These are phyloP conservation scores for Epizoanthus stellaris DNA, from an alignment of 92 coral and sea anemone genomes.

Conservation along the genomic window DNA sequence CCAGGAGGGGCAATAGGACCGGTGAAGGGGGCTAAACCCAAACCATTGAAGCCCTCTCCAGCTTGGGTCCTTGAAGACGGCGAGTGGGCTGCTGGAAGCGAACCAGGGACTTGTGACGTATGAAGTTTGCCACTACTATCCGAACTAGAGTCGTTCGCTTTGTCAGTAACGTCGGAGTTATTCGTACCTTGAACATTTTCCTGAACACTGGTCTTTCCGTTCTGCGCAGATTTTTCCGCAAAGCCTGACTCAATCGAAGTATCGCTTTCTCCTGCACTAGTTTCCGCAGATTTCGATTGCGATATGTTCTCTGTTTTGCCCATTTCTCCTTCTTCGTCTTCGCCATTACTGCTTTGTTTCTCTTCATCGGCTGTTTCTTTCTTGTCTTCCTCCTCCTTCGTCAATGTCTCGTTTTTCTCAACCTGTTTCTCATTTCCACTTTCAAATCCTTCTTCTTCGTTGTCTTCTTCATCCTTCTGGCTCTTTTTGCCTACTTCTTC, in stretches of 20 bases:
- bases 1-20: not conserved
- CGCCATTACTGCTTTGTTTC: not conserved
- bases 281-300: not conserved
- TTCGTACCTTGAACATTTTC: not conserved
- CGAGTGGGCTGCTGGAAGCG: not conserved
- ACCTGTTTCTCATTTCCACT: not conserved
- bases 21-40: not conserved
- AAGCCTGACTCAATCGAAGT: not conserved
- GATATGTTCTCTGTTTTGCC: not conserved
- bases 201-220: not conserved
- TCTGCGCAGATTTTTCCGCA: not conserved
- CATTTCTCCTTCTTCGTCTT: not conserved
- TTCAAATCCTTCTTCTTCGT: constrained; percentile 16
- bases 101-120: not conserved
- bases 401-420: not conserved
- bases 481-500: constrained; percentile 43
- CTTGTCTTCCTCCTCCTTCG: not conserved
- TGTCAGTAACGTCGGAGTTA: not conserved
- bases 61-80: not conserved
- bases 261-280: not conserved
- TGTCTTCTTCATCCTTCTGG: constrained; percentile 1
- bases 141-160: not conserved
- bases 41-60: constrained; percentile 14
- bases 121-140: not conserved
- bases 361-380: not conserved